A percentile compares a stretch with the other conserved stretches of the same genome.
Evolutionary conservation across 2,113 vertebrate species (phyloP).

Genomic region (Cynocephalus volans): DNA sequence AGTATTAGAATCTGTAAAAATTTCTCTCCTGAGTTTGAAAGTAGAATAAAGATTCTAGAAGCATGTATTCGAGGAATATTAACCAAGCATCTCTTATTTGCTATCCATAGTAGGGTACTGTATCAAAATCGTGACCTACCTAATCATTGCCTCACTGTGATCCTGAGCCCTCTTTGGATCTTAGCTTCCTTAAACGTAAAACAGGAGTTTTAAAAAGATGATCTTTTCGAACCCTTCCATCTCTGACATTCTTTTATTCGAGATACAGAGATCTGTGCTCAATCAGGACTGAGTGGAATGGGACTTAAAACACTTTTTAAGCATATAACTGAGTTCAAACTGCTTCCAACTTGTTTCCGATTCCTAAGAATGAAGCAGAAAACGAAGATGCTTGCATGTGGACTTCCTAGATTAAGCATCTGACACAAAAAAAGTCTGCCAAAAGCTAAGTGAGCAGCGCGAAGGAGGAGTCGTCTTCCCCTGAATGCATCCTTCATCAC

Average conservation of each 20-base stretch:
- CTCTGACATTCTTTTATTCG: slow-evolving; percentile 50
- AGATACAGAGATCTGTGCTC: slow-evolving; percentile 48
- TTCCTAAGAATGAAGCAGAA: slow-evolving; percentile 63
- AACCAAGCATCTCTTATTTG: slow-evolving; percentile 27
- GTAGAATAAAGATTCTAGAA: slow-evolving; percentile 42
- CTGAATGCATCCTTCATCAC: slow-evolving; percentile 53
- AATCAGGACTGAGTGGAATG: background rate
- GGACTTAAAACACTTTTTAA: slow-evolving; percentile 51
- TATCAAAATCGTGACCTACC: slow-evolving; percentile 19
- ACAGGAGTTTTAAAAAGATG: background rate
- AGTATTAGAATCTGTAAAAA: slow-evolving; percentile 55
- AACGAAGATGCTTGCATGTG: slow-evolving; percentile 64
- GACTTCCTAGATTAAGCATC: slow-evolving; percentile 72
- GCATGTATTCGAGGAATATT: slow-evolving; percentile 54
- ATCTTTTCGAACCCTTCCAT: slow-evolving; percentile 38
- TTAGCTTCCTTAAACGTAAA: slow-evolving; percentile 44
- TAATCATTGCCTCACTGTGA: slow-evolving; percentile 15
- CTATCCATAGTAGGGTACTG: background rate
- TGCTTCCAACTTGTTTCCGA: slow-evolving; percentile 74
- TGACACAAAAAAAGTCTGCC: slow-evolving; percentile 63
- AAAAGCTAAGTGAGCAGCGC: slow-evolving; percentile 43
- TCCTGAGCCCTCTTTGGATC: background rate
- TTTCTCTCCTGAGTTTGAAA: slow-evolving; percentile 47
- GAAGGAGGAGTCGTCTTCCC: slow-evolving; percentile 60
- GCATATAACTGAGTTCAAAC: slow-evolving; percentile 65